Percentiles rank a stretch among this genome's conserved stretches.
phyloP scores from a whole-genome alignment of 2,113 vertebrate species.

The Cyprinodon variegatus region DNA sequence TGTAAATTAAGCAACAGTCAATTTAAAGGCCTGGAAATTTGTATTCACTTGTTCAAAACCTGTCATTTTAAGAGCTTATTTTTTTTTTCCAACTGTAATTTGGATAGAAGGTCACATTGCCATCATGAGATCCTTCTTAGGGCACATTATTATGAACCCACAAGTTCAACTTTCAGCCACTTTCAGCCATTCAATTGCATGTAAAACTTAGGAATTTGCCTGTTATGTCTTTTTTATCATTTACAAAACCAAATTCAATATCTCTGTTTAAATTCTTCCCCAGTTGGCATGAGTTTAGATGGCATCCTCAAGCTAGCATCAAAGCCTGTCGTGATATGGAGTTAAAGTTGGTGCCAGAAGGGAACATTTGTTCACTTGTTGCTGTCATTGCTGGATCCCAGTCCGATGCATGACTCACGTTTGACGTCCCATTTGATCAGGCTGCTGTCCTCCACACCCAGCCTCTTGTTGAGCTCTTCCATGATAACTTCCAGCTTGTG shows the following conservation, averaged over 20 bases:
- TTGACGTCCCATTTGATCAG: conserved; percentile 84
- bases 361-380: conserved; percentile 58
- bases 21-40: background rate
- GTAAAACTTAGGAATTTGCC: background rate
- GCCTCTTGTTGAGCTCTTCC: conserved; percentile 75
- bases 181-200: background rate
- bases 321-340: conserved; percentile 38
- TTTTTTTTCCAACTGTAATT: too few species aligned
- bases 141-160: background rate
- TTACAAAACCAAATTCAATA: conserved; percentile 11
- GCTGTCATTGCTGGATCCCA: conserved; percentile 18
- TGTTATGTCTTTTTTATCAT: background rate
- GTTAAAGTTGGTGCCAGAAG: conserved; percentile 23
- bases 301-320: conserved; percentile 31
- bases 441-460: conserved; percentile 74
- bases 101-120: background rate
- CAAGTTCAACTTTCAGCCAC: background rate
- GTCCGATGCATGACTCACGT: conserved; percentile 78
- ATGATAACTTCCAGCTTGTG: conserved; percentile 85
- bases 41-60: background rate
- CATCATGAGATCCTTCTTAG: too few species aligned
- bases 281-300: conserved; percentile 48
- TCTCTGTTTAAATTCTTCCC: conserved; percentile 29
- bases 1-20: background rate
- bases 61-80: background rate